Percentiles rank a stretch among this genome's conserved stretches.
phyloP scores from a whole-genome alignment of 2,797 vertebrate genomes.

The Pteronotus mesoamericanus region DNA sequence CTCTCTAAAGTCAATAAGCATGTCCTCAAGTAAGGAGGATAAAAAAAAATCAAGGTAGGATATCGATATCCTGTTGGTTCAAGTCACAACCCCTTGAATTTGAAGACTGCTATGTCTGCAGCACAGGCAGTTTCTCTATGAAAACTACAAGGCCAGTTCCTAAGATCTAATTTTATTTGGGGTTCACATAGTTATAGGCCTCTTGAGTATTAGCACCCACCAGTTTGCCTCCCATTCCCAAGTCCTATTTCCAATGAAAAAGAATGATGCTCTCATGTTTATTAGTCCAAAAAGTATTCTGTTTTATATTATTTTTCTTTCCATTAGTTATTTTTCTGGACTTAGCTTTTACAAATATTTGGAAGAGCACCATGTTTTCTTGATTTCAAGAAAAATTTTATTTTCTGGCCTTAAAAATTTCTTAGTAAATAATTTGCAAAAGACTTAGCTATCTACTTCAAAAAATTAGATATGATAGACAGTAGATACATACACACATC shows the following conservation, averaged over 20 bases:
- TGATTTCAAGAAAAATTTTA: not conserved
- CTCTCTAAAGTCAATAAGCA: not conserved
- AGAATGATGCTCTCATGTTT: not conserved
- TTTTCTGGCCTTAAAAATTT: not conserved
- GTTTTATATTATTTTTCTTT: not conserved
- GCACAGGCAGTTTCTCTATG: accelerated
- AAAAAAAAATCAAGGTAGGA: not conserved
- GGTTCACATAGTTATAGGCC: not conserved
- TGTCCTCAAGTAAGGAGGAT: not conserved
- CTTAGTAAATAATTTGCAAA: not conserved
- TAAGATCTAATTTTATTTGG: not conserved
- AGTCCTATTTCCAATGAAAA: not conserved
- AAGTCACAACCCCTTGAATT: not conserved
- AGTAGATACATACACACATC: not conserved
- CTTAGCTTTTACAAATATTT: not conserved
- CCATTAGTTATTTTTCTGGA: not conserved
- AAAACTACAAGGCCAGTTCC: not conserved
- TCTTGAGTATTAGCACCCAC: not conserved
- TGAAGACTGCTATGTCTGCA: not conserved
- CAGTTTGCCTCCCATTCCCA: not conserved
- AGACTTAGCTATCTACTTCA: not conserved
- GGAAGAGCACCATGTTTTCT: not conserved
- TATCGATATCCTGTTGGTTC: not conserved
- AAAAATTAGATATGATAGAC: not conserved
- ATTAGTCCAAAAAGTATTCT: not conserved